Conservation (phyloP, 2,888 invertebrate species). For the Cremastinae sp. region DNA sequence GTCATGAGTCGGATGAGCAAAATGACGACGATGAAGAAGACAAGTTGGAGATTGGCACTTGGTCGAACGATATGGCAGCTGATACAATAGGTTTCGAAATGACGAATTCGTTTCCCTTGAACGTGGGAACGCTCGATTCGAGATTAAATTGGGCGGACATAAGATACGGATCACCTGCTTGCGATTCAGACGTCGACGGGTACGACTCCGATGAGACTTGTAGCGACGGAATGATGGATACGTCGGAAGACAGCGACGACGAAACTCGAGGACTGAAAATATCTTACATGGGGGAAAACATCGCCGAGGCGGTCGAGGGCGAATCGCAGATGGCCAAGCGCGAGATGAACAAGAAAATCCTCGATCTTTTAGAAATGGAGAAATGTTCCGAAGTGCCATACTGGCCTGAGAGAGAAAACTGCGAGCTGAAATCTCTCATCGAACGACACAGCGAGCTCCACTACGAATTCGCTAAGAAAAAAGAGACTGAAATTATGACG, state of each 20-base stretch:
- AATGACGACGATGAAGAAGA: constrained; percentile 73
- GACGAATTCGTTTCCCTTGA: constrained; percentile 75
- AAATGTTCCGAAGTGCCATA: constrained; percentile 69
- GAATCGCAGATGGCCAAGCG: constrained; percentile 76
- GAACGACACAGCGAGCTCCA: constrained; percentile 75
- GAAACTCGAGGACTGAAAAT: constrained; percentile 85
- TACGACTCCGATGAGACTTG: constrained; percentile 81
- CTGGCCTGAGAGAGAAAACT: constrained; percentile 65
- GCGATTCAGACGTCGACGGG: constrained; percentile 82
- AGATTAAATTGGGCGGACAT: constrained; percentile 76
- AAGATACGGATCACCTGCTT: constrained; percentile 83
- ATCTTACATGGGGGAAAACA: constrained; percentile 91
- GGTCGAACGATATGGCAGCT: constrained; percentile 94
- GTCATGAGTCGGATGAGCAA: constrained; percentile 8
- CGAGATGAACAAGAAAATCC: constrained; percentile 73
- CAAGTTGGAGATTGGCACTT: constrained; percentile 92
- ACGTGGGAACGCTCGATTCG: constrained; percentile 72
- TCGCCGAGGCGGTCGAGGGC: constrained; percentile 91
- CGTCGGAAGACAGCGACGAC: constrained; percentile 80
- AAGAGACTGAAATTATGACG: constrained; percentile 80
- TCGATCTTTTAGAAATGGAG: constrained; percentile 73
- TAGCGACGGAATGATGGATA: constrained; percentile 79
- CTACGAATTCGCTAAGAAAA: constrained; percentile 77
- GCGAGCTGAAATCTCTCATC: constrained; percentile 71
- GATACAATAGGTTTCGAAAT: constrained; percentile 58